Percentiles rank a stretch among this genome's conserved stretches.
These are phyloP conservation scores for Mechanitis messenoides DNA, from an alignment of 2,888 invertebrate genomes.

Conservation along the genomic window DNA sequence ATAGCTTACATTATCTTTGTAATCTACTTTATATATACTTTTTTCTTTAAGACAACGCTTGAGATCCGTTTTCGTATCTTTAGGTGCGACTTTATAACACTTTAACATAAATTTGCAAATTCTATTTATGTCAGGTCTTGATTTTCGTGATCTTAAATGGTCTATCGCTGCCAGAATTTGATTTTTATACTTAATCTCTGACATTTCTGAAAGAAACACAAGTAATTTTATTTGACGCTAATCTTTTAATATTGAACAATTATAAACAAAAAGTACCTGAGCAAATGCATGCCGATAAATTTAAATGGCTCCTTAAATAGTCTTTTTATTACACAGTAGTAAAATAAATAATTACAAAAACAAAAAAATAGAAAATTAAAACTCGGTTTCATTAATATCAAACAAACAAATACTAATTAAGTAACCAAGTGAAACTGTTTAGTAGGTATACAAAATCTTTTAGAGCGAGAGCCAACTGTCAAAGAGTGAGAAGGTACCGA, in stretches of 20 bases:
- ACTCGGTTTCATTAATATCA: neutral
- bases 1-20: constrained; percentile 91
- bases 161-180: constrained; percentile 90
- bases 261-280: constrained; percentile 46
- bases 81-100: constrained; percentile 82
- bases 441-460: too few species aligned
- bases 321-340: constrained; percentile 15
- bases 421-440: too few species aligned
- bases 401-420: neutral
- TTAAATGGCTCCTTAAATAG: constrained; percentile 33
- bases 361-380: neutral
- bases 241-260: neutral
- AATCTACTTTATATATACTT: constrained; percentile 87
- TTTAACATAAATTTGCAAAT: constrained; percentile 89
- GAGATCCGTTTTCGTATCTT: constrained; percentile 82
- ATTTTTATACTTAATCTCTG: constrained; percentile 81
- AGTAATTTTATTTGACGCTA: constrained; percentile 8
- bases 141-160: constrained; percentile 88
- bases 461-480: too few species aligned
- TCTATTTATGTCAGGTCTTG: constrained; percentile 88
- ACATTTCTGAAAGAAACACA: constrained; percentile 61
- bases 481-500: too few species aligned
- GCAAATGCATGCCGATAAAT: constrained; percentile 66
- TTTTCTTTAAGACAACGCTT: constrained; percentile 85
- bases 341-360: constrained; percentile 13